These are phyloP conservation scores for Alligator sinensis DNA, from an alignment of 2,113 vertebrate species.

Conservation along the genomic window DNA sequence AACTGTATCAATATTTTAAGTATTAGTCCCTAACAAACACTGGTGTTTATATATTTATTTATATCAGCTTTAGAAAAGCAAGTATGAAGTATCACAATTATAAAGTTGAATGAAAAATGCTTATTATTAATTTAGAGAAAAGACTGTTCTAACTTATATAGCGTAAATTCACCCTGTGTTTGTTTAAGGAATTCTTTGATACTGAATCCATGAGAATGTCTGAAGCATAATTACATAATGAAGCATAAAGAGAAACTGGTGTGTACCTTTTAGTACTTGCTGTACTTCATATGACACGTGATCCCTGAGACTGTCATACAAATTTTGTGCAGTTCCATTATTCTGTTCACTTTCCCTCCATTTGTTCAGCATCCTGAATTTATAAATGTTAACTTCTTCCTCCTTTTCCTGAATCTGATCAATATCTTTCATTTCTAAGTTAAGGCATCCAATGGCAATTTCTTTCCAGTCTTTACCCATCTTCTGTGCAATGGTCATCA, in stretches of 20 bases:
- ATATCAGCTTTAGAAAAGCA: neutral
- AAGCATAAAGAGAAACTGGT: accelerated
- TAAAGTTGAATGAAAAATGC: neutral
- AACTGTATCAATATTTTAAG: neutral
- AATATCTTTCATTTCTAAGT: constrained; percentile 77
- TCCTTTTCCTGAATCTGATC: constrained; percentile 77
- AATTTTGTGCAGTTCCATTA: constrained; percentile 62
- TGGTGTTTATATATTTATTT: neutral
- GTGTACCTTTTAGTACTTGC: constrained; percentile 78
- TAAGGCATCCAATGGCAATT: constrained; percentile 79
- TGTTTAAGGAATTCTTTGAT: neutral
- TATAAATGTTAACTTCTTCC: constrained; percentile 78
- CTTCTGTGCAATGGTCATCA: constrained; percentile 78
- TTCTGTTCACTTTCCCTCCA: constrained; percentile 76
- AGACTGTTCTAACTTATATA: accelerated
- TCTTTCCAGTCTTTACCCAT: constrained; percentile 84
- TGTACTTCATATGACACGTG: constrained; percentile 76
- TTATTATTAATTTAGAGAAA: accelerated
- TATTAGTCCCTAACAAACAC: neutral
- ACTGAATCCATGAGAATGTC: accelerated
- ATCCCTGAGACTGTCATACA: constrained; percentile 60
- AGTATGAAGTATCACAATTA: neutral
- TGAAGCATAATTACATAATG: accelerated
- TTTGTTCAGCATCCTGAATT: constrained; percentile 79
- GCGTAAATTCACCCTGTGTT: accelerated